These are phyloP conservation scores for Prietella phreatophila DNA, from an alignment of 2,113 vertebrate species.

Conservation along the genomic window DNA sequence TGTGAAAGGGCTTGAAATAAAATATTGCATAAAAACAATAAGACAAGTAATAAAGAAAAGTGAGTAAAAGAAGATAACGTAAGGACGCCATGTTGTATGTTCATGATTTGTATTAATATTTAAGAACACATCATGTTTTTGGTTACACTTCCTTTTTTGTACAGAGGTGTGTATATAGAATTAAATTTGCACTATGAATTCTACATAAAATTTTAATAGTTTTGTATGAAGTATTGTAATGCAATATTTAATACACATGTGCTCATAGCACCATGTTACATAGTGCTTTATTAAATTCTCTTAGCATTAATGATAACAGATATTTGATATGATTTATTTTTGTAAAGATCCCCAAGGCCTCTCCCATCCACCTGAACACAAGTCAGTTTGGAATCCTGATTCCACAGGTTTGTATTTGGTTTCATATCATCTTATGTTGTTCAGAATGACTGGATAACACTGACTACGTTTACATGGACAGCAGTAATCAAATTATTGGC, in stretches of 20 bases:
- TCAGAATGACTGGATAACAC: background rate
- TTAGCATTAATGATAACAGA: background rate
- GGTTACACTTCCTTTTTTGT: too few species aligned
- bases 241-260: background rate
- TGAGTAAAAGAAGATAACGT: background rate
- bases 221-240: background rate
- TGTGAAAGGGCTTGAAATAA: too few species aligned
- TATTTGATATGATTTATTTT: background rate
- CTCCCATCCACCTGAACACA: slow-evolving; percentile 70
- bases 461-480: background rate
- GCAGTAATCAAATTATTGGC: too few species aligned
- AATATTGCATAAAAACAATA: too few species aligned
- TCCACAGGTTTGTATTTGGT: slow-evolving; percentile 64
- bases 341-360: slow-evolving; percentile 59
- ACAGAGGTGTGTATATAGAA: too few species aligned
- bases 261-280: background rate
- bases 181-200: too few species aligned
- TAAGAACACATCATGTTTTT: background rate
- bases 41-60: background rate
- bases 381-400: slow-evolving; percentile 61
- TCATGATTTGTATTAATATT: background rate
- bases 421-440: background rate
- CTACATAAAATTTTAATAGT: background rate
- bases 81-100: background rate
- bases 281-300: background rate